These are phyloP conservation scores for Ophioninae sp. DNA, from an alignment of 2,888 invertebrate genomes.

Conservation along the genomic window DNA sequence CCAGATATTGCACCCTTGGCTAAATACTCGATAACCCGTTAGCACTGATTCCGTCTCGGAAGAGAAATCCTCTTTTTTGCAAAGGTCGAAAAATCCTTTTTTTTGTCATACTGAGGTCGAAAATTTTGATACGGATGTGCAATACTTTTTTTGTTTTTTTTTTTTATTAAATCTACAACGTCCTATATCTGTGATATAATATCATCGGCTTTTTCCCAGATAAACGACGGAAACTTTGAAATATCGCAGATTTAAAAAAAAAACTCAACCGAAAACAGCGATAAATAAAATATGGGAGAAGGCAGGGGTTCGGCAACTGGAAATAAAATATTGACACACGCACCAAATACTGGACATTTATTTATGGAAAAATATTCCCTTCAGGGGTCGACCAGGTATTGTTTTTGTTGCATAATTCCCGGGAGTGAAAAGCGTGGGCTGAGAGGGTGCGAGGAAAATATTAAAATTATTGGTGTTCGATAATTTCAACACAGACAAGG, in stretches of 20 bases:
- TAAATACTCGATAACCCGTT: too few relatives aligned
- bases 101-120: too few relatives aligned
- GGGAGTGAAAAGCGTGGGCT: not conserved
- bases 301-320: not conserved
- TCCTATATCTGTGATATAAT: not conserved
- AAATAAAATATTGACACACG: slow-evolving; percentile 23
- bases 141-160: not conserved
- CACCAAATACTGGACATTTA: slow-evolving; percentile 27
- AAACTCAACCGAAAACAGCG: not conserved
- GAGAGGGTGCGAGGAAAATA: not conserved
- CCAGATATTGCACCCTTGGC: too few relatives aligned
- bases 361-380: slow-evolving; percentile 34
- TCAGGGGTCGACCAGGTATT: not conserved
- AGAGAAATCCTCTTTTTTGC: too few relatives aligned
- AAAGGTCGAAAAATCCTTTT: too few relatives aligned
- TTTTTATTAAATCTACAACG: not conserved
- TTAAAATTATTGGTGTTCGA: slow-evolving; percentile 14
- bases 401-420: slow-evolving; percentile 1
- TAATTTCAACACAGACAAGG: not conserved
- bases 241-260: slow-evolving; percentile 27
- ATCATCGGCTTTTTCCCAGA: slow-evolving; percentile 1
- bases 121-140: too few relatives aligned
- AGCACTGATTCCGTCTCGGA: too few relatives aligned
- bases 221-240: slow-evolving; percentile 30
- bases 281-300: slow-evolving; percentile 16